Base-by-base conservation (phyloP, 2,113 vertebrate species). In the Apteryx mantelli region DNA sequence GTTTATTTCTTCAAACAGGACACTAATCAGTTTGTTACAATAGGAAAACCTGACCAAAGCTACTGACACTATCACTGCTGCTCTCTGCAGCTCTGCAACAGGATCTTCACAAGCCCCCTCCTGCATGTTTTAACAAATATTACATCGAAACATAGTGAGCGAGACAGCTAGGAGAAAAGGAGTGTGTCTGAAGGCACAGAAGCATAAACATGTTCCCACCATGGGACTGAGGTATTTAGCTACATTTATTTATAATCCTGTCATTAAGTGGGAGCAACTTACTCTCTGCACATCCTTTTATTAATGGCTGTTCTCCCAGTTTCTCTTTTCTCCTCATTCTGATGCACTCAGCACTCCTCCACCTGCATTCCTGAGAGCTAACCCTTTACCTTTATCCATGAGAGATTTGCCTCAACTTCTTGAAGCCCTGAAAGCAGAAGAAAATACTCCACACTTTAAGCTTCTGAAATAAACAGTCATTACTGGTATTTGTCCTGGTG, bases 381-480 rank as follows among this genome's bases (percentile, higher is more conserved):
- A 10, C 18, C 26, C n/a, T 77, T 60, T 26, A 22, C 25, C 50
- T 73, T 85, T 38, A 68, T 11, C 28, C 20, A 4, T 4, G 3
- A 53, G 25, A 65, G 20, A 85, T 77, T 77, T 89, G n/a, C 48
- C 46, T 89, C 75, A 83, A 55, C 18, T 50, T 15, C 82, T 42
- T 60, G 44, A 81, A 88, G 28, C 42, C 16, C 2, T 3, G 56
- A 36, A 16, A 87, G 70, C n/a, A 71, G 42, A 71, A 75, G 24
- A 83, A 90, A 86, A 86, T 46, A 12, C 13, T 18, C 13, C 10
- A 53, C 71, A 24, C 48, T 85, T 93, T 21, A 83, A 63, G 21
- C 42, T 30, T 88, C 68, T 48, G 36, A 84, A 64, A 70, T 71
- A 93, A 88, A 81, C 25, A 88, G 30, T 71, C 40, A 42, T 82